Conservation (phyloP, 2,797 vertebrate genomes). For the Cetoscarus ocellatus region DNA sequence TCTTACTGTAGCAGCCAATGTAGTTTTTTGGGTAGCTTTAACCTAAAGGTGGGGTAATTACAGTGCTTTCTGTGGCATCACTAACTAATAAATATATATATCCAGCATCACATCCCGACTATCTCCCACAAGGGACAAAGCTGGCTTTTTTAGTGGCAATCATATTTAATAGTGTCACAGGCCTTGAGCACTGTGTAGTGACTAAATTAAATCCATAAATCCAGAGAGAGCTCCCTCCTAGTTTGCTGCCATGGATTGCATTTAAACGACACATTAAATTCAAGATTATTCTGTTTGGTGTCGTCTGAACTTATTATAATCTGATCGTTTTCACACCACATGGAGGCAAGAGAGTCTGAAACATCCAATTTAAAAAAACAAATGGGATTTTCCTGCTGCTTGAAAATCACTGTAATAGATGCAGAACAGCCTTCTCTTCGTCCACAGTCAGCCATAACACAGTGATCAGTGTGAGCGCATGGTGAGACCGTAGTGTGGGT, state of each 20-base stretch:
- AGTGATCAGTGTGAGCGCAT: conserved; percentile 30
- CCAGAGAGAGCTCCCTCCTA: not conserved
- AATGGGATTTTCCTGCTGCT: conserved; percentile 30
- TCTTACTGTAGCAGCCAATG: too few species aligned
- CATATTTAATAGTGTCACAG: too few species aligned
- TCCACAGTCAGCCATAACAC: conserved; percentile 22
- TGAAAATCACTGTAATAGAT: conserved; percentile 22
- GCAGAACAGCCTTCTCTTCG: conserved; percentile 14
- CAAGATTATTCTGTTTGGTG: not conserved
- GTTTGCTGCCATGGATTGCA: not conserved
- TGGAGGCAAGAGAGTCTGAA: not conserved
- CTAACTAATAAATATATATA: too few species aligned
- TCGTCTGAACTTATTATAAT: not conserved
- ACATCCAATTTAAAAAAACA: conserved; percentile 20
- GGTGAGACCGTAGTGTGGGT: conserved; percentile 44
- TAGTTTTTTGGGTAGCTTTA: too few species aligned
- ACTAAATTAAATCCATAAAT: not conserved
- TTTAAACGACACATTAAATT: not conserved
- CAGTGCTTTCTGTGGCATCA: too few species aligned
- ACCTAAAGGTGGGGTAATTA: too few species aligned
- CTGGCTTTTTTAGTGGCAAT: too few species aligned
- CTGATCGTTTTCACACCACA: not conserved
- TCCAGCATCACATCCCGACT: too few species aligned
- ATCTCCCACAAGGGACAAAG: too few species aligned
- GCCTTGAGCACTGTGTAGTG: too few species aligned